Conservation (phyloP, 2,113 vertebrate genomes). For the Irena cyanogastra region DNA sequence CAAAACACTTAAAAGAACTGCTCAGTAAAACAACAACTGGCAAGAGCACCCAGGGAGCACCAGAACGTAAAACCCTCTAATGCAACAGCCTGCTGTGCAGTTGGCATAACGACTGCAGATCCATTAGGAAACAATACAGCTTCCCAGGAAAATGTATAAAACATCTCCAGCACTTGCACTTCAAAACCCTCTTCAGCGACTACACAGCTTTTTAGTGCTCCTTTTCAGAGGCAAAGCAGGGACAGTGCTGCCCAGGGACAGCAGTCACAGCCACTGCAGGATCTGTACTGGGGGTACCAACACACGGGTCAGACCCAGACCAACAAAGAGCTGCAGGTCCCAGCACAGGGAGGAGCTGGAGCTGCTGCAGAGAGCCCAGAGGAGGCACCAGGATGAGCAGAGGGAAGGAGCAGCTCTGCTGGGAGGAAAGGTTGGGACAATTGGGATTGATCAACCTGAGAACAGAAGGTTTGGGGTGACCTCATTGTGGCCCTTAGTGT, state of each 20-base stretch:
- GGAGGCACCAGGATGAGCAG: not conserved
- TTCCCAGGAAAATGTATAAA: not conserved
- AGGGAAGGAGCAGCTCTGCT: not conserved
- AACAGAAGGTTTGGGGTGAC: not conserved
- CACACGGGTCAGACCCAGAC: not conserved
- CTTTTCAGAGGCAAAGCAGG: not conserved
- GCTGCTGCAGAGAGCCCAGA: not conserved
- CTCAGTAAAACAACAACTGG: not conserved
- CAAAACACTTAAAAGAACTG: not conserved
- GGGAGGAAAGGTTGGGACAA: not conserved
- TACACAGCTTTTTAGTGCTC: not conserved
- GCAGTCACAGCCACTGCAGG: not conserved
- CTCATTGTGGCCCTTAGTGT: rapidly evolving
- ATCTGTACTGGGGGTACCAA: not conserved
- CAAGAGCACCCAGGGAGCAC: not conserved
- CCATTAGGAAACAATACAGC: not conserved
- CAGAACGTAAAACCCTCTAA: not conserved
- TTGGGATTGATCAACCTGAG: not conserved
- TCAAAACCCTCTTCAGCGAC: not conserved
- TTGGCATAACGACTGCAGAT: not conserved
- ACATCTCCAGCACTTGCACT: not conserved
- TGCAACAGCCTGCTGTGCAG: not conserved
- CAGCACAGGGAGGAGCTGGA: not conserved
- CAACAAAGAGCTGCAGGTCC: not conserved
- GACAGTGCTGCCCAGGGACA: not conserved